A percentile compares a stretch with the other conserved stretches of the same genome.
These are phyloP conservation scores for Psilopsiagon aurifrons DNA, from an alignment of 2,113 vertebrate species.

Conservation along the genomic window DNA sequence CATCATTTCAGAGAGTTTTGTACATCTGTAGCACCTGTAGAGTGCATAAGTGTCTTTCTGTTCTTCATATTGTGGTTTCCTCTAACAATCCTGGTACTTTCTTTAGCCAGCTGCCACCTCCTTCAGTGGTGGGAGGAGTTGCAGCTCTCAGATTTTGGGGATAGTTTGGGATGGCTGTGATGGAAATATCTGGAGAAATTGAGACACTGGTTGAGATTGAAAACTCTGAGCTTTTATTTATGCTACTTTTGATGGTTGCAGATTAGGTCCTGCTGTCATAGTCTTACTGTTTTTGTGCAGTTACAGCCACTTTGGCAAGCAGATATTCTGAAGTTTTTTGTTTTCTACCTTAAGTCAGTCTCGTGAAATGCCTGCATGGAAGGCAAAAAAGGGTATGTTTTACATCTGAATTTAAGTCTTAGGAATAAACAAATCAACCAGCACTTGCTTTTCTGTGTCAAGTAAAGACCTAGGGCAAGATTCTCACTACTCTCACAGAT, in stretches of 20 bases:
- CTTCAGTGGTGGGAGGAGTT: neutral
- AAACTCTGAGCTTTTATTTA: neutral
- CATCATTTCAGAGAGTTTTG: neutral
- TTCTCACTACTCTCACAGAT: slow-evolving; percentile 45
- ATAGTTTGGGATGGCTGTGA: neutral
- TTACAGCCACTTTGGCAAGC: neutral
- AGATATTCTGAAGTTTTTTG: slow-evolving; percentile 36
- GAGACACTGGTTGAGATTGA: neutral
- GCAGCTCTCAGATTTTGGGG: neutral
- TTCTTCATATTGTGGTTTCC: neutral
- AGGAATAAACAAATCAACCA: slow-evolving; percentile 56
- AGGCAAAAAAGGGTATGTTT: slow-evolving; percentile 29
- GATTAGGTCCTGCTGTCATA: neutral
- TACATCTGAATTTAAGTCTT: slow-evolving; percentile 23
- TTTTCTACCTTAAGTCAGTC: slow-evolving; percentile 40
- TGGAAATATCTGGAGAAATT: neutral
- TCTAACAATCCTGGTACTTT: neutral
- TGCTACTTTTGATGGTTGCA: neutral
- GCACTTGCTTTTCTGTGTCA: slow-evolving; percentile 51
- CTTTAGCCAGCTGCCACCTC: neutral
- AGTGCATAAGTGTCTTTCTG: neutral
- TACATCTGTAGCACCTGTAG: neutral
- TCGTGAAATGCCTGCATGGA: neutral
- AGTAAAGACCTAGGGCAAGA: slow-evolving; percentile 51
- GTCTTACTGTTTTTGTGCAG: neutral